These are phyloP conservation scores for Tipula helvola DNA, from an alignment of 2,888 invertebrate genomes.

Conservation along the genomic window DNA sequence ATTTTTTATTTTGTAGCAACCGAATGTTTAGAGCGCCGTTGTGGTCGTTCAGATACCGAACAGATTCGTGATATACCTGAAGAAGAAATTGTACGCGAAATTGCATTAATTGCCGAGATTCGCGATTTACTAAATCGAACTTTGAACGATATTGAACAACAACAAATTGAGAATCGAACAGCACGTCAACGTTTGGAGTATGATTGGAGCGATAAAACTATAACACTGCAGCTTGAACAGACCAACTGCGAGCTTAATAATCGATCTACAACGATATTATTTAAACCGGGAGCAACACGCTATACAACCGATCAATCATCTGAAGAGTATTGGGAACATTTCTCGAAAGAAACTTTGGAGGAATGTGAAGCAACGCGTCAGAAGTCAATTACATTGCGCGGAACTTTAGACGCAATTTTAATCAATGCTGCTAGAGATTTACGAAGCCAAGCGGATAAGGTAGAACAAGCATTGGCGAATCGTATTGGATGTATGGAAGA, in stretches of 20 bases:
- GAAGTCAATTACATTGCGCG: slow-evolving; percentile 52
- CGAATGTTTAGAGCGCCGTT: slow-evolving; percentile 60
- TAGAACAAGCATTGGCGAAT: slow-evolving; percentile 62
- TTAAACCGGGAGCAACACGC: slow-evolving; percentile 67
- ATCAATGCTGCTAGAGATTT: slow-evolving; percentile 67
- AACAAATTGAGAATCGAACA: slow-evolving; percentile 60
- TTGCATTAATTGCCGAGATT: slow-evolving; percentile 56
- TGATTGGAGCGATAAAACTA: slow-evolving; percentile 85
- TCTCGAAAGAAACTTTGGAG: slow-evolving; percentile 63
- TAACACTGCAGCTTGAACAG: slow-evolving; percentile 65
- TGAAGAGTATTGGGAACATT: slow-evolving; percentile 74
- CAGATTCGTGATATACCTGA: slow-evolving; percentile 64
- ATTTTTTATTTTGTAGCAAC: slow-evolving; percentile 33
- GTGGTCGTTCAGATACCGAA: slow-evolving; percentile 57
- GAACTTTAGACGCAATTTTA: slow-evolving; percentile 58
- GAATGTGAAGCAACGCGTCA: slow-evolving; percentile 63
- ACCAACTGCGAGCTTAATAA: slow-evolving; percentile 55
- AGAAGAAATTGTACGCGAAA: slow-evolving; percentile 63
- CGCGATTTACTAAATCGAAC: slow-evolving; percentile 47
- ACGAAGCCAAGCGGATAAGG: slow-evolving; percentile 67
- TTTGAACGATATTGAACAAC: slow-evolving; percentile 52
- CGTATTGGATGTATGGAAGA: slow-evolving; percentile 68
- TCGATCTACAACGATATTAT: slow-evolving; percentile 56
- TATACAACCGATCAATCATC: slow-evolving; percentile 74
- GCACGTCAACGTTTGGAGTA: slow-evolving; percentile 73